Conservation (phyloP, 2,888 invertebrate species). For the Cynaeus angustus region DNA sequence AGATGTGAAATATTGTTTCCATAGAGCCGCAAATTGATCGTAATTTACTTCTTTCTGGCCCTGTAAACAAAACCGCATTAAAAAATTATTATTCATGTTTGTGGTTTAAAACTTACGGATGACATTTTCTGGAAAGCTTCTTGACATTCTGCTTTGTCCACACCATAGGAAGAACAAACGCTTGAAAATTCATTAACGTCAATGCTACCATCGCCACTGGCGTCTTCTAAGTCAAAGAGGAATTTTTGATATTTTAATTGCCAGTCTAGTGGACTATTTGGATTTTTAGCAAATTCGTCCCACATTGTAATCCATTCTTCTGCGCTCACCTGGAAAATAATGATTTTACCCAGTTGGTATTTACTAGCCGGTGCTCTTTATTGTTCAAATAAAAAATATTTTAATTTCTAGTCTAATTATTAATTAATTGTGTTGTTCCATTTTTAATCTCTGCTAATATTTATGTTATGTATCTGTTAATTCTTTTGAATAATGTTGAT, state of each 20-base stretch:
- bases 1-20: too few relatives aligned
- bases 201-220: conserved; percentile 92
- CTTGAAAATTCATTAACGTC: conserved; percentile 91
- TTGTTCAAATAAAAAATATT: too few relatives aligned
- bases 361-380: too few relatives aligned
- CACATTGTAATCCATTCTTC: conserved; percentile 95
- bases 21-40: conserved; percentile 73
- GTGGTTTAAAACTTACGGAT: conserved; percentile 80
- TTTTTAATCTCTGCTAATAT: too few relatives aligned
- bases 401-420: too few relatives aligned
- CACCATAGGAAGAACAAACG: conserved; percentile 90
- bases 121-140: conserved; percentile 90
- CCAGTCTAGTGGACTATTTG: conserved; percentile 88
- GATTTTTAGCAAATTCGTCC: conserved; percentile 89
- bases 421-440: too few relatives aligned
- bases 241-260: conserved; percentile 92
- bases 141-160: conserved; percentile 85
- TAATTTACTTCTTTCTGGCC: conserved; percentile 85
- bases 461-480: too few relatives aligned
- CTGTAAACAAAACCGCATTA: conserved; percentile 69
- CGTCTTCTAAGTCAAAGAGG: conserved; percentile 94
- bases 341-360: too few relatives aligned
- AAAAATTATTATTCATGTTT: too few relatives aligned
- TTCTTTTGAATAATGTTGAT: too few relatives aligned
- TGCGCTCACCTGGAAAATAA: conserved; percentile 85